Evolutionary conservation across 2,797 vertebrate genomes (phyloP), one percentile per base, ranked within the genome.

Genomic region (Xenopus petersii): DNA sequence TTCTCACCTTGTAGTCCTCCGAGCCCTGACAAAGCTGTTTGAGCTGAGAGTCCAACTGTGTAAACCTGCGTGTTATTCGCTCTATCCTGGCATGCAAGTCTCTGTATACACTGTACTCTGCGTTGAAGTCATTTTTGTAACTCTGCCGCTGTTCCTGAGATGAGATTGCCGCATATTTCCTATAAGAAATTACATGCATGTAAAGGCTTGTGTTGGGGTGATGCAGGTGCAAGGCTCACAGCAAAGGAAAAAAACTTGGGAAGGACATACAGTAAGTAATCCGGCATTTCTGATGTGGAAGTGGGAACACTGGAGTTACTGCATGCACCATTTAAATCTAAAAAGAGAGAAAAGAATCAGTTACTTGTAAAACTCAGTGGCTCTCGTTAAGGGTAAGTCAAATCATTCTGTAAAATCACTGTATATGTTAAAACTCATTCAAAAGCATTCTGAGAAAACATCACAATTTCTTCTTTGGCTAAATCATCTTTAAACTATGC

Each of bases 111-210:
- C 74, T 95, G 85, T 99, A 99, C 69, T 99, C 98, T 0, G 93
- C 86, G 0, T 99, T 99, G 88, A 99, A 99, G 86, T 99, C 97
- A 0, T 94, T 99, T 70, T 99, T 99, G 87, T 98, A 99, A 83
- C 86, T 94, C 87, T 99, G 97, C 17, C 98, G 95, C 83, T 98
- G 97, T 86, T 99, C 98, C 0, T 85, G 90, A 16, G 95, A 95
- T 66, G 85, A 84, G 63, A 99, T 98, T 87, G 93, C 90, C 0
- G 87, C 90, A 49, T 99, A 99, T 86, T 94, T 98, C 88, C 98
- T 99, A 86, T 10, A 16, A 21, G 67, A 48, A 65, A 73, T 70
- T 6, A 17, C 24, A 62, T 1, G n/a, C 16, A 47, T n/a, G 5
- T 64, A 46, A 47, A 15, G 15, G 36, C 13, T 64, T 64, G 36